Evolutionary conservation across 2,113 vertebrate species (phyloP), one percentile per base, ranked within the genome.

Genomic region (Vanacampus margaritifer): DNA sequence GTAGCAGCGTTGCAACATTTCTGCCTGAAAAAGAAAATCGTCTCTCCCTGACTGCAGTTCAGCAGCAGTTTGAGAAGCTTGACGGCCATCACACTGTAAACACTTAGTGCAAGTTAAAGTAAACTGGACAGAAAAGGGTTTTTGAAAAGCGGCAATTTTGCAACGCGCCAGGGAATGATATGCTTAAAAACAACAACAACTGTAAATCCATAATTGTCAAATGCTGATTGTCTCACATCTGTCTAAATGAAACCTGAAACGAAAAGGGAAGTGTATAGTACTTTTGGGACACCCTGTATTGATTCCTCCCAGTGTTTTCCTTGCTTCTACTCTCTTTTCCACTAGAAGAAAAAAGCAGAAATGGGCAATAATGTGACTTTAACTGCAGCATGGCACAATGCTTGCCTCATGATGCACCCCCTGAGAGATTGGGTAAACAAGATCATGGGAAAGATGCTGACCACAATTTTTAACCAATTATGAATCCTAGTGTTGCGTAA

Each of bases 401-500:
- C 3, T 19, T 53, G 71, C 71, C 73, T 57, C 73, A 51, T 71
- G 75, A 57, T 23, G 26, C 67, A 79, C 54, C 61, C 50, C 28
- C 46, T 39, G 16, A 43, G 41, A 68, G 19, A 13, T 35, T 68
- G 13, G 4, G n/a, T 24, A 64, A 48, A 71, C 46, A 46, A n/a
- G 26, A 59, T 79, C 37, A 57, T 24, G 11, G 32, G 73, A 66
- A n/a, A 77, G 54, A 71, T 48, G 51, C n/a, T 69, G 36, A 23
- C 17, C 43, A 57, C 23, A 24, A 43, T 43, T 64, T 70, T 26
- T 64, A 46, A 43, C 60, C 26, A 48, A 65, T 64, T 62, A 73
- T 65, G 37, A 82, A 78, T 67, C 73, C 13, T 0, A 11, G 13
- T 24, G 56, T 65, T 84, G 87, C 83, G 83, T 83, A 70, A 79